Percentiles rank a stretch among this genome's conserved stretches.
These are phyloP conservation scores for Limanda limanda DNA, from an alignment of 2,113 vertebrate species.

Conservation along the genomic window DNA sequence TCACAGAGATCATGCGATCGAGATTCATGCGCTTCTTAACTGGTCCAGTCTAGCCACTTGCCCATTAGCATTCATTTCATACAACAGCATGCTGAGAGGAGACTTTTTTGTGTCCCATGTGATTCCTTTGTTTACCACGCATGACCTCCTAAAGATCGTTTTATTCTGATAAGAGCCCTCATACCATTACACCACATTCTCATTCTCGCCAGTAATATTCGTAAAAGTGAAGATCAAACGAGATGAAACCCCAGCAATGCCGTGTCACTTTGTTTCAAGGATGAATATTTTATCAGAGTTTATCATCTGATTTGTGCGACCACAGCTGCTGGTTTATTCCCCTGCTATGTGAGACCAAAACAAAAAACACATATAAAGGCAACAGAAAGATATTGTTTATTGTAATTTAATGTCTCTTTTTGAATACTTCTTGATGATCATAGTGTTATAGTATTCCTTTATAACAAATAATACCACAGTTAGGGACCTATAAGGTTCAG, in stretches of 20 bases:
- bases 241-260: slow-evolving; percentile 3
- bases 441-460: background rate
- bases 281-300: slow-evolving; percentile 5
- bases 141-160: slow-evolving; percentile 19
- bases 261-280: slow-evolving; percentile 16
- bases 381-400: background rate
- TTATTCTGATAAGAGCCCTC: slow-evolving; percentile 15
- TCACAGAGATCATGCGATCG: background rate
- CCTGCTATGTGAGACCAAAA: background rate
- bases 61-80: slow-evolving; percentile 26
- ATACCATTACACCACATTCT: slow-evolving; percentile 13
- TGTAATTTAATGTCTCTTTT: background rate
- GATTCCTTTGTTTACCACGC: slow-evolving; percentile 17
- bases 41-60: background rate
- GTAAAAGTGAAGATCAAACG: slow-evolving; percentile 22
- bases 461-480: background rate
- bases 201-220: slow-evolving; percentile 18
- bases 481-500: background rate
- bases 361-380: background rate
- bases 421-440: background rate
- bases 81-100: background rate
- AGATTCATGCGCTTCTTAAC: background rate
- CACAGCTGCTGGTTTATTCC: background rate
- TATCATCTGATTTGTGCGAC: slow-evolving; percentile 12
- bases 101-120: slow-evolving; percentile 1